These are phyloP conservation scores for Holacanthus passer DNA, from an alignment of 2,113 vertebrate species.

Conservation along the genomic window DNA sequence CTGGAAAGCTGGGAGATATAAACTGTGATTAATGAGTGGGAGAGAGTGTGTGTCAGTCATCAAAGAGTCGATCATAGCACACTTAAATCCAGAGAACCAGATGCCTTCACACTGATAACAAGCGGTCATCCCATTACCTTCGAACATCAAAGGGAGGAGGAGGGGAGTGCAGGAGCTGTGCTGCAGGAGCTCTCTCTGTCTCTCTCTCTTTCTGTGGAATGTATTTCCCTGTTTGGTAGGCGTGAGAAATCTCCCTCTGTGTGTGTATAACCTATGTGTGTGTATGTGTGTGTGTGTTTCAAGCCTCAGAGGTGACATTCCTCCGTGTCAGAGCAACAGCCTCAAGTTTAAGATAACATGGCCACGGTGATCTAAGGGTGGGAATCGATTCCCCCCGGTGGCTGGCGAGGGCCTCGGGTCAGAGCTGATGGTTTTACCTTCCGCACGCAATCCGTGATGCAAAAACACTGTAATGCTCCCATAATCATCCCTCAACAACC, in stretches of 20 bases:
- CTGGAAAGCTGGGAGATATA: slow-evolving; percentile 43
- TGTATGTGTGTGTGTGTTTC: slow-evolving; percentile 48
- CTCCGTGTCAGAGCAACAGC: slow-evolving; percentile 79
- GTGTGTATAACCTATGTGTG: slow-evolving; percentile 64
- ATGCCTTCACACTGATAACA: slow-evolving; percentile 80
- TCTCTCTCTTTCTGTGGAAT: slow-evolving; percentile 62
- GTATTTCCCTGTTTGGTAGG: slow-evolving; percentile 70
- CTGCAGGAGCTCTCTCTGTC: slow-evolving; percentile 34
- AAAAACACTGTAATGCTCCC: slow-evolving; percentile 58
- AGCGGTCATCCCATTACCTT: slow-evolving; percentile 72
- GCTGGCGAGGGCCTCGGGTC: slow-evolving; percentile 74
- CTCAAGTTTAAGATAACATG: slow-evolving; percentile 86
- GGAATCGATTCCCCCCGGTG: slow-evolving; percentile 82
- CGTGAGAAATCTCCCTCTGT: slow-evolving; percentile 73
- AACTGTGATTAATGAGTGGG: slow-evolving; percentile 66
- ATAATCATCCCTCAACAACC: slow-evolving; percentile 40
- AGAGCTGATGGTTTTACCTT: slow-evolving; percentile 82
- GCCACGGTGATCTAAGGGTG: slow-evolving; percentile 83
- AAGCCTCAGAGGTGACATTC: slow-evolving; percentile 81
- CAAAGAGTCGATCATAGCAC: slow-evolving; percentile 75
- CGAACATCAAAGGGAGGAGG: slow-evolving; percentile 62
- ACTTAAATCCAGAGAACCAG: slow-evolving; percentile 72
- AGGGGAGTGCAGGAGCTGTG: slow-evolving; percentile 23
- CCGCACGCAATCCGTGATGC: slow-evolving; percentile 62
- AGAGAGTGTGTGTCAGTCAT: slow-evolving; percentile 69